Evolutionary conservation across 1,140 invertebrate species (phyloP), one percentile per base, ranked within the genome.

Genomic region (Anastatus disparis): DNA sequence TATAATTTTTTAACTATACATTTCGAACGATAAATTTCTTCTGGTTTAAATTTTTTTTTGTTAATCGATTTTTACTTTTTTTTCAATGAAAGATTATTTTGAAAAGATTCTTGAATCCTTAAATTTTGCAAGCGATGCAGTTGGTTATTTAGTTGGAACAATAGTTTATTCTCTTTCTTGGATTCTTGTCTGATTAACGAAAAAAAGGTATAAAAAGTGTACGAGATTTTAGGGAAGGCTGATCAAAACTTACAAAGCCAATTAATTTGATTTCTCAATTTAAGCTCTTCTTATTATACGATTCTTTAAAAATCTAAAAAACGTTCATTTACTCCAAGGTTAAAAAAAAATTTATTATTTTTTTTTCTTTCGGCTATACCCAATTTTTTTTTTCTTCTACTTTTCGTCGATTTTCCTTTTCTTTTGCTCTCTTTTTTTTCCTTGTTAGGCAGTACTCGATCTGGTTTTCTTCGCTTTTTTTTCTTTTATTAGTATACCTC

Each of bases 91-190:
- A n/a, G n/a, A n/a, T n/a, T n/a, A n/a, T n/a, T n/a, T n/a, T n/a
- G n/a, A n/a, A n/a, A 40, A 67, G 29, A 58, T 58, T 67, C 35
- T 58, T 17, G 53, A 42, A 58, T 66, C 55, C 50, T 44, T 35
- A 52, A 26, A n/a, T 44, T 9, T 20, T 26, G 53, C 10, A 40
- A 31, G 66, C 55, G 38, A 13, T 40, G 55, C 65, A 40, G 44
- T 52, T 10, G n/a, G n/a, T 12, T 15, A 40, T 26, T 46, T 48
- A 35, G 26, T 46, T 8, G 53, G 20, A 67, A 67, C 65, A 67
- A 67, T 67, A 58, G 65, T 42, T 67, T 48, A 58, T 67, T 67
- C 65, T 67, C 42, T 68, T n/a, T 31, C 40, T 59, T 15, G 66
- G 55, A 20, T 55, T 61, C 31, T n/a, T n/a, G n/a, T 15, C 53